Percentiles rank a stretch among this genome's conserved stretches.
Evolutionary conservation across 1,140 invertebrate species (phyloP).

Genomic region (Monochamus saltuarius): DNA sequence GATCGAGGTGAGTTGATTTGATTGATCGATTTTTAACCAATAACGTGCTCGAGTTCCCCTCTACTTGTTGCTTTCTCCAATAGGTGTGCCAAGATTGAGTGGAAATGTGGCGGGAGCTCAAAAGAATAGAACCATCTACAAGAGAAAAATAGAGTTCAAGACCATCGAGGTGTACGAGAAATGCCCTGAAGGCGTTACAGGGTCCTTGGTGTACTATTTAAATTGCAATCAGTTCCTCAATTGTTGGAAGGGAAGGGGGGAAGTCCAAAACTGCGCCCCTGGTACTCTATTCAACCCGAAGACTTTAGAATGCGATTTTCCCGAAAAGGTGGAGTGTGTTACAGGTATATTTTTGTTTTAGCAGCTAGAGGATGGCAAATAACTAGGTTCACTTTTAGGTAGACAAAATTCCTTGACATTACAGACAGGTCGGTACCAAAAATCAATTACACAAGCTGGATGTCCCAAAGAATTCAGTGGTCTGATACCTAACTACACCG

Average conservation of each 20-base stretch:
- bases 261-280: conserved; percentile 62
- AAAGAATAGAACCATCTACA: conserved; percentile 8
- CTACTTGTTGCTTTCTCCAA: no score
- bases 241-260: conserved; percentile 63
- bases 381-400: conserved; percentile 3
- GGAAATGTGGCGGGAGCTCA: no score
- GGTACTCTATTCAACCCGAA: conserved; percentile 68
- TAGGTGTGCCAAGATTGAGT: no score
- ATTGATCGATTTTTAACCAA: no score
- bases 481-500: conserved; percentile 61
- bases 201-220: conserved; percentile 60
- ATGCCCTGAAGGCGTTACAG: conserved; percentile 60
- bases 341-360: conserved; percentile 31
- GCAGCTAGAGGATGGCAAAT: background rate
- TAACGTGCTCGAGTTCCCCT: no score
- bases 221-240: conserved; percentile 71
- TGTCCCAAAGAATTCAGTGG: conserved; percentile 58
- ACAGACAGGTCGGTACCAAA: background rate
- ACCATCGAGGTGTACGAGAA: conserved; percentile 34
- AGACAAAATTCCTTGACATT: conserved; percentile 7
- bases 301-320: conserved; percentile 64
- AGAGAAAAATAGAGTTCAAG: conserved; percentile 18
- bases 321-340: conserved; percentile 63
- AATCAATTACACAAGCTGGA: conserved; percentile 28
- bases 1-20: no score